Percentiles rank a stretch among this genome's conserved stretches.
Evolutionary conservation across 2,888 invertebrate species (phyloP).

Genomic region (Cheilosia urbana): DNA sequence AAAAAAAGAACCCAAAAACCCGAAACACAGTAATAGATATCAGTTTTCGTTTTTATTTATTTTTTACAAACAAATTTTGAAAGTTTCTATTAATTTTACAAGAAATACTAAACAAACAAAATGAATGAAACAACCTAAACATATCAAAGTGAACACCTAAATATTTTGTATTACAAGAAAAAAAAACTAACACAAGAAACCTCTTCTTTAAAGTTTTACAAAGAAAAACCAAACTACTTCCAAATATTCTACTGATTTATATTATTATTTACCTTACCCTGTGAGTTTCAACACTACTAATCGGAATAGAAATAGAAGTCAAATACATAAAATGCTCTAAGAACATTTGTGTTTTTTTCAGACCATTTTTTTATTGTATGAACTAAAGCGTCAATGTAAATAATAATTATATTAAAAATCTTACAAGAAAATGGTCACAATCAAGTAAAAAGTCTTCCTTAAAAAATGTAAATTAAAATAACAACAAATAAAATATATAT

Average conservation of each 20-base stretch:
- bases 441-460: slow-evolving; percentile 81
- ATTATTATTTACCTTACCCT: slow-evolving; percentile 54
- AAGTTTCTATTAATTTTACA: slow-evolving; percentile 40
- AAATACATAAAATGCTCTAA: slow-evolving; percentile 58
- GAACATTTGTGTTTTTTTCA: slow-evolving; percentile 68
- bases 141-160: slow-evolving; percentile 83
- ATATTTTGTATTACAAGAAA: slow-evolving; percentile 72
- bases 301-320: slow-evolving; percentile 2
- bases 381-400: slow-evolving; percentile 15
- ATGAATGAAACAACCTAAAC: slow-evolving; percentile 79
- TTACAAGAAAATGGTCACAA: slow-evolving; percentile 79
- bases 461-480: slow-evolving; percentile 67
- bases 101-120: slow-evolving; percentile 16
- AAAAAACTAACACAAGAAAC: background rate
- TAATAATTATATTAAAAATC: slow-evolving; percentile 24
- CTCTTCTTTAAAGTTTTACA: slow-evolving; percentile 55
- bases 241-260: slow-evolving; percentile 37
- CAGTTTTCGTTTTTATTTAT: slow-evolving; percentile 24
- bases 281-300: slow-evolving; percentile 20
- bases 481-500: slow-evolving; percentile 26
- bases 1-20: slow-evolving; percentile 8
- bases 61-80: slow-evolving; percentile 12
- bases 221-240: slow-evolving; percentile 56
- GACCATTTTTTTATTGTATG: slow-evolving; percentile 58
- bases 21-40: slow-evolving; percentile 4